Conservation (phyloP, 2,113 vertebrate species). For the Budorcas taxicolor region DNA sequence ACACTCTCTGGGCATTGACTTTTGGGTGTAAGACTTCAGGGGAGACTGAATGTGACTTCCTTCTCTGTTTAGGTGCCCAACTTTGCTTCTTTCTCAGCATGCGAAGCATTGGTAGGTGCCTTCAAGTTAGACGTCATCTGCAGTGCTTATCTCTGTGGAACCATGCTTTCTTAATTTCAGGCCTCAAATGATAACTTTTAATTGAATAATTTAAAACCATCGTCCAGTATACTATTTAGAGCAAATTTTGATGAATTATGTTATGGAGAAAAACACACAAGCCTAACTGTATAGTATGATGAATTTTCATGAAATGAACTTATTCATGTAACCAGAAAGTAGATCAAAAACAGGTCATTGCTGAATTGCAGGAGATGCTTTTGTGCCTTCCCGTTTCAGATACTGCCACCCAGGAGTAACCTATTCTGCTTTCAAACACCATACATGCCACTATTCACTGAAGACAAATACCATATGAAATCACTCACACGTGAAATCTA, state of each 20-base stretch:
- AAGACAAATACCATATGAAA: not conserved
- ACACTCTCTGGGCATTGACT: not conserved
- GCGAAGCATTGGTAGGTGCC: not conserved
- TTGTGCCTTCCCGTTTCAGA: not conserved
- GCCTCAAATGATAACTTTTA: not conserved
- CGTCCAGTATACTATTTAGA: not conserved
- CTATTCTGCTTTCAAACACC: not conserved
- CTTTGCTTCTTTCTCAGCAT: not conserved
- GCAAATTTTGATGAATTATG: not conserved
- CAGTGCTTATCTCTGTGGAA: not conserved
- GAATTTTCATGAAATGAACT: not conserved
- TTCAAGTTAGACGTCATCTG: not conserved
- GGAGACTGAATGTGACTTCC: not conserved
- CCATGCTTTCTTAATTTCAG: not conserved
- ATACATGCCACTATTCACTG: not conserved
- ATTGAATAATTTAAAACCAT: not conserved
- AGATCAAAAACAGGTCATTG: not conserved
- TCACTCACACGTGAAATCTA: not conserved
- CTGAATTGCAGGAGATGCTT: not conserved
- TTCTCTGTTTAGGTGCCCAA: not conserved
- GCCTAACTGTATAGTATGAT: not conserved
- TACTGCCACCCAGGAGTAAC: not conserved
- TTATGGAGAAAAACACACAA: not conserved
- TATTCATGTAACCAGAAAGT: not conserved
- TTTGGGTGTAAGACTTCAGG: not conserved